phyloP scores from a whole-genome alignment of 2,113 vertebrate genomes.

The Sorex araneus region DNA sequence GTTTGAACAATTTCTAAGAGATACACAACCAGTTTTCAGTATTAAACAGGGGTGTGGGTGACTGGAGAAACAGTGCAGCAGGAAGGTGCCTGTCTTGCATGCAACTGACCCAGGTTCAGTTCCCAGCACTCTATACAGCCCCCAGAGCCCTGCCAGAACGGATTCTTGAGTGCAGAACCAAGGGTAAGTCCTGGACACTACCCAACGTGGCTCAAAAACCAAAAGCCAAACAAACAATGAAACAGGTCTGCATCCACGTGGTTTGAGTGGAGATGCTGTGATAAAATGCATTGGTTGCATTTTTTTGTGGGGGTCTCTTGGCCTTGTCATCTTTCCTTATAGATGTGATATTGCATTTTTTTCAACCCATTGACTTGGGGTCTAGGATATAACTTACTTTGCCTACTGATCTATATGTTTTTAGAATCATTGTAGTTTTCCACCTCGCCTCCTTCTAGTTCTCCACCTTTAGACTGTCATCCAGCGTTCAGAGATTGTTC shows the following conservation, averaged over 20 bases:
- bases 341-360: neutral
- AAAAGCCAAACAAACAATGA: too few species aligned
- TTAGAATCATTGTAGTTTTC: neutral
- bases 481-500: neutral
- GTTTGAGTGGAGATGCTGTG: neutral
- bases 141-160: too few species aligned
- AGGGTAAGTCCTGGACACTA: too few species aligned
- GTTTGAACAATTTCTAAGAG: slow-evolving; percentile 31
- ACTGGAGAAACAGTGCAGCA: too few species aligned
- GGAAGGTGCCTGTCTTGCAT: too few species aligned
- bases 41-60: neutral
- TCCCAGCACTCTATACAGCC: too few species aligned
- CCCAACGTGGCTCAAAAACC: too few species aligned
- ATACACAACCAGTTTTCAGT: neutral
- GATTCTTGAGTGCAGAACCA: too few species aligned
- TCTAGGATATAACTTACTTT: slow-evolving; percentile 20
- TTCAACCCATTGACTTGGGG: neutral
- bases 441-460: neutral
- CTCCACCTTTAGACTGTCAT: neutral
- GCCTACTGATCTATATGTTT: neutral
- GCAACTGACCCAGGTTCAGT: too few species aligned
- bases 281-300: slow-evolving; percentile 14
- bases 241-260: neutral
- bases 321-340: neutral
- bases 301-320: neutral